Evolutionary conservation across 2,888 invertebrate species (phyloP).

Genomic region (Himalopsyche anomala): DNA sequence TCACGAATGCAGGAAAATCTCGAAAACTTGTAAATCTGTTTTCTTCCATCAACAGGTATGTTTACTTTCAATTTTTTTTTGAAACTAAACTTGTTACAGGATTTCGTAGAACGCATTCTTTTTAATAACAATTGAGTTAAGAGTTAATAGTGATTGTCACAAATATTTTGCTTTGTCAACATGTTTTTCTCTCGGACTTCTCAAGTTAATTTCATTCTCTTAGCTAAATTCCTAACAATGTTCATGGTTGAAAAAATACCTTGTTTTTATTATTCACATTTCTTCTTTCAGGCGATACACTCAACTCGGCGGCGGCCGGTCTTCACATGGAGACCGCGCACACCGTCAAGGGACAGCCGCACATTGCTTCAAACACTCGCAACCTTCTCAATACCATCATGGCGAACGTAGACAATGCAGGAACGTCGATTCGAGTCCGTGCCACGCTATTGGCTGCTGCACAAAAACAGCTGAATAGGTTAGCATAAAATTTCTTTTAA

Average conservation of each 20-base stretch:
- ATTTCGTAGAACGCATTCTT: not conserved
- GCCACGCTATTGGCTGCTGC: slow-evolving; percentile 80
- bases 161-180: no score
- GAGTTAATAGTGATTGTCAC: no score
- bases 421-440: slow-evolving; percentile 78
- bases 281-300: slow-evolving; percentile 70
- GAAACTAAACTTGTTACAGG: no score
- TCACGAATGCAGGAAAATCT: no score
- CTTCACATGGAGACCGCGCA: slow-evolving; percentile 66
- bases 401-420: slow-evolving; percentile 83
- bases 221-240: no score
- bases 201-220: no score
- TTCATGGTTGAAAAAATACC: not conserved
- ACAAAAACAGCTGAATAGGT: slow-evolving; percentile 81
- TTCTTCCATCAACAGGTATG: no score
- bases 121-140: not conserved
- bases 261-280: no score
- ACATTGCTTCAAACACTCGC: slow-evolving; percentile 81
- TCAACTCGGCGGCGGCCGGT: slow-evolving; percentile 70
- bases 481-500: slow-evolving; percentile 62
- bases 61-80: no score
- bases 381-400: slow-evolving; percentile 86
- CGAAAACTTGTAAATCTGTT: no score
- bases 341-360: slow-evolving; percentile 68
- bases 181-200: no score